These are phyloP conservation scores for Oenanthe oenanthe DNA, from an alignment of 2,113 vertebrate genomes.

Conservation along the genomic window DNA sequence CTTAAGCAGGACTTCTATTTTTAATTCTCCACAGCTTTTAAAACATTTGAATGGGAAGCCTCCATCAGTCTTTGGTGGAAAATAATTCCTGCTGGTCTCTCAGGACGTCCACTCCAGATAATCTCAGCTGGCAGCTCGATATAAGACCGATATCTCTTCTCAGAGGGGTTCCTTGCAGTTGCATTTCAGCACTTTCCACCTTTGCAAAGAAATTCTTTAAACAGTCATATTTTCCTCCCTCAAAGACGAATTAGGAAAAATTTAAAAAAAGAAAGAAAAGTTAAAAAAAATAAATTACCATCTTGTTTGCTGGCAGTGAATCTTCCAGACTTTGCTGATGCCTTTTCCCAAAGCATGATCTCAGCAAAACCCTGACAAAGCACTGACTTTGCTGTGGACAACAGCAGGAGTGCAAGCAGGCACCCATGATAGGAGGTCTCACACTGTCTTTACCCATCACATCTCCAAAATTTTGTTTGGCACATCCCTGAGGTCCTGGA, in stretches of 20 bases:
- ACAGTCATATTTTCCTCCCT: background rate
- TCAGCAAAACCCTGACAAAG: background rate
- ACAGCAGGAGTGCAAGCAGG: background rate
- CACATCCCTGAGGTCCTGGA: background rate
- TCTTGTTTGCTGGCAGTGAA: background rate
- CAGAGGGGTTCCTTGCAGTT: constrained; percentile 56
- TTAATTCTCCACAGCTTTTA: constrained; percentile 80
- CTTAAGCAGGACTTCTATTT: constrained; percentile 65
- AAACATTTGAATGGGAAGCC: constrained; percentile 70
- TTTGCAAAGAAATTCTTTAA: constrained; percentile 43
- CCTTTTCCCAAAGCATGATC: background rate
- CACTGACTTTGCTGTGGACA: background rate
- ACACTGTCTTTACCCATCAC: background rate
- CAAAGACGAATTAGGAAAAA: background rate
- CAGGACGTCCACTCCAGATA: constrained; percentile 61
- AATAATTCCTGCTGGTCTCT: constrained; percentile 64
- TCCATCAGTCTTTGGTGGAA: constrained; percentile 66
- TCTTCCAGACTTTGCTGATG: background rate
- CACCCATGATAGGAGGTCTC: background rate
- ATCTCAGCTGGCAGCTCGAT: constrained; percentile 58
- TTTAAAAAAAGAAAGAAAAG: background rate
- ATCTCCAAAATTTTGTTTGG: background rate
- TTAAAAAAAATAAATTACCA: background rate
- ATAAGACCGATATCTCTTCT: constrained; percentile 23
- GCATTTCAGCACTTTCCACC: constrained; percentile 51